Percentiles rank a stretch among this genome's conserved stretches.
Conservation (phyloP, 2,797 vertebrate species). For the Syngnathus rostellatus region DNA sequence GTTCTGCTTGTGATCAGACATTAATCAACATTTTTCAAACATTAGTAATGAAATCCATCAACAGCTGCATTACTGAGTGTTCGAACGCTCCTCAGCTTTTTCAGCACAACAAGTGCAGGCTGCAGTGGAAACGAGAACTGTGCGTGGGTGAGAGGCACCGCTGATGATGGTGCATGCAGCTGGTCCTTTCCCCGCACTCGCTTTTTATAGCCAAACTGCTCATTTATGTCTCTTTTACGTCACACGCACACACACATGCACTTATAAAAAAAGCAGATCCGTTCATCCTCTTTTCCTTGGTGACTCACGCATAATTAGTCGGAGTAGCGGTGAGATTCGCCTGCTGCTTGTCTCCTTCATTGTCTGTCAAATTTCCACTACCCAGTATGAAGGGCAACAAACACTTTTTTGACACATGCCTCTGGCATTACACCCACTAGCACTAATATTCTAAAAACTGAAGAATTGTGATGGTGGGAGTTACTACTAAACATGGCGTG, state of each 20-base stretch:
- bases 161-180: slow-evolving; percentile 58
- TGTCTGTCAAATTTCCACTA: slow-evolving; percentile 30
- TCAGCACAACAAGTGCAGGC: slow-evolving; percentile 17
- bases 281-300: slow-evolving; percentile 23
- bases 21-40: not conserved
- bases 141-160: slow-evolving; percentile 54
- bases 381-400: slow-evolving; percentile 1
- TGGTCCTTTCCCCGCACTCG: slow-evolving; percentile 55
- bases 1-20: not conserved
- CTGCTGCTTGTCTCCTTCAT: slow-evolving; percentile 17
- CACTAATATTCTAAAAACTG: not conserved
- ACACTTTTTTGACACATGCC: not conserved
- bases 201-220: slow-evolving; percentile 68
- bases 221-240: slow-evolving; percentile 63
- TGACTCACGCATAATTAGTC: slow-evolving; percentile 31
- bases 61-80: not conserved
- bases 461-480: not conserved
- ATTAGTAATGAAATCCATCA: not conserved
- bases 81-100: slow-evolving; percentile 5
- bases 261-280: slow-evolving; percentile 17
- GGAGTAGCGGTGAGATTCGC: not conserved
- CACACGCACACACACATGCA: slow-evolving; percentile 24
- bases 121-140: slow-evolving; percentile 42
- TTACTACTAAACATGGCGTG: not conserved
- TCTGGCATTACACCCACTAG: slow-evolving; percentile 5